phyloP scores from a whole-genome alignment of 2,113 vertebrate genomes.

The Forbesichthys papilliferus region DNA sequence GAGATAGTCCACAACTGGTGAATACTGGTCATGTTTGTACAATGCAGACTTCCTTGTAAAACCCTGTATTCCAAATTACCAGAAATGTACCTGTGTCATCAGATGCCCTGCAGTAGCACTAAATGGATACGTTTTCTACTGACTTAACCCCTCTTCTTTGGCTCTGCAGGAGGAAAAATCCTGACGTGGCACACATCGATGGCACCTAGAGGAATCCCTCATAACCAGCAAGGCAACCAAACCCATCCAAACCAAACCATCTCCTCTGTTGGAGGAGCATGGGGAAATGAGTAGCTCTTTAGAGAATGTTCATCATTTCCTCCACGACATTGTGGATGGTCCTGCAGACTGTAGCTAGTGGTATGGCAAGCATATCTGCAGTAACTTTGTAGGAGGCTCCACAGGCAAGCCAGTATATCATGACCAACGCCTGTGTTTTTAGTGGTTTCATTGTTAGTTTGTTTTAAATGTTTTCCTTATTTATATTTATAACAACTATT shows the following conservation, averaged over 20 bases:
- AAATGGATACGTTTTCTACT: too few species aligned
- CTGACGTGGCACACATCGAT: constrained; percentile 10
- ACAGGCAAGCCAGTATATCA: too few species aligned
- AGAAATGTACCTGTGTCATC: neutral
- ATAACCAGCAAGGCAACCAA: neutral
- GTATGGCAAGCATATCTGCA: too few species aligned
- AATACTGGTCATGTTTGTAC: constrained; percentile 11
- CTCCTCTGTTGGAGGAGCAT: constrained; percentile 5
- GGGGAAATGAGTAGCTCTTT: constrained; percentile 9
- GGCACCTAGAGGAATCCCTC: neutral
- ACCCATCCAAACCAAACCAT: constrained; percentile 4
- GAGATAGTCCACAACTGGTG: neutral
- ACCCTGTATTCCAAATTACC: constrained; percentile 1
- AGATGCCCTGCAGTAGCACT: neutral
- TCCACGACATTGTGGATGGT: too few species aligned
- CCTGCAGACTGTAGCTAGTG: too few species aligned
- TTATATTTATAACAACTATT: too few species aligned
- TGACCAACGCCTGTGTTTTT: too few species aligned
- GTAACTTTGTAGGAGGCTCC: too few species aligned
- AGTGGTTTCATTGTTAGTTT: too few species aligned
- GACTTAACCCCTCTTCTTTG: neutral
- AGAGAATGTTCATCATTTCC: too few species aligned
- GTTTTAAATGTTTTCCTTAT: too few species aligned
- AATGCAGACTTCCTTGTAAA: neutral
- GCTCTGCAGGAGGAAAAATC: neutral